Conservation (phyloP, 2,113 vertebrate genomes). For the rabbit (Oryctolagus cuniculus) region mOryCun1.1 NC_091445.1:58158501-58159000, state of each 20-base stretch:
- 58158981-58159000: not conserved
- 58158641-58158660: not conserved
- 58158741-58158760: not conserved
- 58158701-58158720: not conserved
- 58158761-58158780: too few species aligned
- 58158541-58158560: not conserved
- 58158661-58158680: not conserved
- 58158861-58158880: not conserved
- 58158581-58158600: slow-evolving; percentile 54
- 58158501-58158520: not conserved
- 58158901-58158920: not conserved
- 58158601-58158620: not conserved
- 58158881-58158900: slow-evolving; percentile 49
- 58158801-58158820: not conserved
- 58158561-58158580: not conserved
- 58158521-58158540: not conserved
- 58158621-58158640: not conserved
- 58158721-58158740: not conserved
- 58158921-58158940: slow-evolving; percentile 20
- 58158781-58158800: not conserved
- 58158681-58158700: not conserved
- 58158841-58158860: not conserved
- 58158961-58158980: not conserved
- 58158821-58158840: not conserved
- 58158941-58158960: not conserved